Conservation (phyloP, 2,113 vertebrate genomes). For the Synodontis membranacea region DNA sequence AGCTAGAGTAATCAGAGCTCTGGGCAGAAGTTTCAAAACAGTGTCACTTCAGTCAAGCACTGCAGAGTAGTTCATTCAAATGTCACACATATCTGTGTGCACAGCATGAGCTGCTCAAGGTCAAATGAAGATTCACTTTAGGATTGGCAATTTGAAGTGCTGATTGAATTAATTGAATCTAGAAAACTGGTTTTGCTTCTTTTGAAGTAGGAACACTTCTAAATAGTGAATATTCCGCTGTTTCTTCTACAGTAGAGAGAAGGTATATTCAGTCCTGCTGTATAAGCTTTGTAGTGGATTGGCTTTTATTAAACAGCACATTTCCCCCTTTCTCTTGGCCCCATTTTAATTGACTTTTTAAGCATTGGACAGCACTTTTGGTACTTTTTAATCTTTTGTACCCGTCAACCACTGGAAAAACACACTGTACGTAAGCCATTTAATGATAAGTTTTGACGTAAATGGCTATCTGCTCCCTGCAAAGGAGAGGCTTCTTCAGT, state of each 20-base stretch:
- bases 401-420: constrained; percentile 19
- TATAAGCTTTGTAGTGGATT: constrained; percentile 16
- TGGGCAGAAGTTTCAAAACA: constrained; percentile 47
- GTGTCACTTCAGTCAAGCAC: constrained; percentile 48
- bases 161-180: constrained; percentile 37
- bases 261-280: not conserved
- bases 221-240: constrained; percentile 5
- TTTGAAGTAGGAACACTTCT: constrained; percentile 6
- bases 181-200: constrained; percentile 5
- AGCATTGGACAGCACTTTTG: constrained; percentile 24
- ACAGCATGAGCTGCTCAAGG: constrained; percentile 51
- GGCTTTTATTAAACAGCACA: constrained; percentile 5
- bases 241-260: constrained; percentile 1
- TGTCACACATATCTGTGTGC: constrained; percentile 36
- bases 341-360: constrained; percentile 43
- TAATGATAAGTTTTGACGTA: constrained; percentile 52
- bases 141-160: constrained; percentile 28
- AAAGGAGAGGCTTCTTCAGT: constrained; percentile 48
- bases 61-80: constrained; percentile 45
- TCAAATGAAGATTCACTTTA: constrained; percentile 40
- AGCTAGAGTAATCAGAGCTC: constrained; percentile 45
- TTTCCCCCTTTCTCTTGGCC: not conserved
- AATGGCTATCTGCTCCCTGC: constrained; percentile 51
- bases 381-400: constrained; percentile 31
- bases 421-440: constrained; percentile 23